Conservation (phyloP, 2,888 invertebrate genomes). For the Drosophila prostipennis region DNA sequence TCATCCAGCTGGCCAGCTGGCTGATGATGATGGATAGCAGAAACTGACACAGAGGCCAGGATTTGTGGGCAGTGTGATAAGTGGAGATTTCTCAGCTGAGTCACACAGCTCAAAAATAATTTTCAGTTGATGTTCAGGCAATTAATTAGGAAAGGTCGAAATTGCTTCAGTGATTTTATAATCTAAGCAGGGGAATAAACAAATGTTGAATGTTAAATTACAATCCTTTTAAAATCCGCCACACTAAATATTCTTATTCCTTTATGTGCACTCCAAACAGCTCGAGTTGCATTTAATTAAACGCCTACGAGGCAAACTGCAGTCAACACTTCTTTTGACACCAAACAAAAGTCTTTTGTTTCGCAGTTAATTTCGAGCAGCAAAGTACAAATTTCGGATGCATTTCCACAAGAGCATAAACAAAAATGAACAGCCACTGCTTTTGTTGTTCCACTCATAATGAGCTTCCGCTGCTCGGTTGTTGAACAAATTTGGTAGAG, state of each 20-base stretch:
- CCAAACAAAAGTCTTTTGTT: conserved; percentile 38
- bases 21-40: conserved; percentile 50
- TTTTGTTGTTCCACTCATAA: conserved; percentile 36
- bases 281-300: conserved; percentile 22
- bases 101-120: conserved; percentile 19
- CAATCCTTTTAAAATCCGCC: no score
- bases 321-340: conserved; percentile 21
- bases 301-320: conserved; percentile 2
- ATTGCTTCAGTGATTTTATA: background rate
- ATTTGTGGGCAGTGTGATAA: conserved; percentile 42
- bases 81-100: conserved; percentile 15
- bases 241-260: background rate
- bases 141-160: background rate
- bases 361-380: conserved; percentile 29
- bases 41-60: conserved; percentile 38
- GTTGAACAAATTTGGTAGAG: conserved; percentile 64
- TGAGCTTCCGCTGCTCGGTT: conserved; percentile 42
- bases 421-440: conserved; percentile 23
- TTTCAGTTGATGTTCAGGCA: background rate
- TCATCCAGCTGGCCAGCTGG: conserved; percentile 34
- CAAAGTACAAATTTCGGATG: conserved; percentile 29
- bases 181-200: no score
- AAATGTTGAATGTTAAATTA: no score
- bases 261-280: background rate
- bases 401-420: conserved; percentile 23